Evolutionary conservation across 1,140 invertebrate species (phyloP), one percentile per base, ranked within the genome.

Genomic region (Caenorhabditis inopinata): DNA sequence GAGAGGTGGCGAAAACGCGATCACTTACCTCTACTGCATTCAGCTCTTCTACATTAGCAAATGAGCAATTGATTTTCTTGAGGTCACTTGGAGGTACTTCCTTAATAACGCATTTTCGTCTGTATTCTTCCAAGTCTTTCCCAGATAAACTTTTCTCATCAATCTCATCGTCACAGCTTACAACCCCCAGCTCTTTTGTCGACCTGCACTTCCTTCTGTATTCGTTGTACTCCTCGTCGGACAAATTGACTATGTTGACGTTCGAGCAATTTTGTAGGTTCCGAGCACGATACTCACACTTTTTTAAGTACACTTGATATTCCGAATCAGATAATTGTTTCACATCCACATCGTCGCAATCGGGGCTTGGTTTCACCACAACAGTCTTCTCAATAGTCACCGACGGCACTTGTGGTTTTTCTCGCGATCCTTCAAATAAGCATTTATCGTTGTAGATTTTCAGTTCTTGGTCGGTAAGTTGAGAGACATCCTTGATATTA

Each of bases 211-310:
- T n/a, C 38, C 58, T 68, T 21, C 32, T 35, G 18, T 68, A 68
- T 9, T 68, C 58, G 11, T 68, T 16, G 32, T 68, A 68, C n/a
- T 68, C 32, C 7, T 35, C 32, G n/a, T 68, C 58, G 5, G n/a
- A 21, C 25, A 68, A 12, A 11, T 68, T 68, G 1, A 32, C 58
- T 1, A 68, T 42, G n/a, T 68, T 68, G 5, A 68, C 32, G n/a
- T 68, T 68, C 5, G 58, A 68, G 18, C 58, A 68, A 18, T 68
- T n/a, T n/a, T n/a, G n/a, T n/a, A n/a, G n/a, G n/a, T n/a, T n/a
- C n/a, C n/a, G n/a, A n/a, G n/a, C n/a, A n/a, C n/a, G 4, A 21
- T 4, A 25, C 14, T 9, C 11, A 53, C 49, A 53, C 23, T 25
- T 53, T 18, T 11, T 53, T 25, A 25, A 6, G 23, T 53, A 53